Evolutionary conservation across 2,888 invertebrate genomes (phyloP).

Genomic region (Dastarcus helophoroides): DNA sequence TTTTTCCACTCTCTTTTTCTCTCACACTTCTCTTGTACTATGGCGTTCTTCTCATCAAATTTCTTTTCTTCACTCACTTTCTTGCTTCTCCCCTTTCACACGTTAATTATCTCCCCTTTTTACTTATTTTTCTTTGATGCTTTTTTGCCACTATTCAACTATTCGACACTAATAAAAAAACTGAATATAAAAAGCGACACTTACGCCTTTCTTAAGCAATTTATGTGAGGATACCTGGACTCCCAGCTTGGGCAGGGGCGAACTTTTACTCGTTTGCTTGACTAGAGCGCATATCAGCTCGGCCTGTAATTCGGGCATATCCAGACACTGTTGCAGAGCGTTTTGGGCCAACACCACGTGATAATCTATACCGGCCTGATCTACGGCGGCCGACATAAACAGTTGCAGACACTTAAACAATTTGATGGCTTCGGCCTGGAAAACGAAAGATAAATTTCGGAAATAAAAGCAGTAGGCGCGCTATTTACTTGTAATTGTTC

Average conservation of each 20-base stretch:
- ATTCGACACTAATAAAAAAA: too few species aligned
- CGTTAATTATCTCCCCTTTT: too few species aligned
- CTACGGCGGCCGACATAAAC: conserved; percentile 92
- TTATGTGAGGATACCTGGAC: conserved; percentile 43
- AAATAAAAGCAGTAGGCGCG: neutral
- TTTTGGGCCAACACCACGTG: conserved; percentile 96
- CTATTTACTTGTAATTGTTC: conserved; percentile 59
- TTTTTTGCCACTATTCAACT: too few species aligned
- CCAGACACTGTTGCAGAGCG: conserved; percentile 84
- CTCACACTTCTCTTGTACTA: too few species aligned
- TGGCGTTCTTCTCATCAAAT: too few species aligned
- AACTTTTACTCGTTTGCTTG: conserved; percentile 83
- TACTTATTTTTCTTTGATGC: too few species aligned
- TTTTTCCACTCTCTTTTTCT: too few species aligned
- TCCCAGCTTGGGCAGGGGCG: conserved; percentile 54
- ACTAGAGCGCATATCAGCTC: conserved; percentile 87
- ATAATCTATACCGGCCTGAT: conserved; percentile 92
- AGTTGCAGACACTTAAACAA: conserved; percentile 93
- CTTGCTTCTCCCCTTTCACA: too few species aligned
- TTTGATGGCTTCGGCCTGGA: conserved; percentile 72
- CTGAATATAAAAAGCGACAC: conserved; percentile 37
- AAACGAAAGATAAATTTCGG: conserved; percentile 11
- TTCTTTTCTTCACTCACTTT: too few species aligned
- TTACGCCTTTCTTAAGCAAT: conserved; percentile 47
- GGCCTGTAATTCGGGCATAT: conserved; percentile 80